Conservation (phyloP, 1,140 invertebrate genomes). For the Eumaeus atala region DNA sequence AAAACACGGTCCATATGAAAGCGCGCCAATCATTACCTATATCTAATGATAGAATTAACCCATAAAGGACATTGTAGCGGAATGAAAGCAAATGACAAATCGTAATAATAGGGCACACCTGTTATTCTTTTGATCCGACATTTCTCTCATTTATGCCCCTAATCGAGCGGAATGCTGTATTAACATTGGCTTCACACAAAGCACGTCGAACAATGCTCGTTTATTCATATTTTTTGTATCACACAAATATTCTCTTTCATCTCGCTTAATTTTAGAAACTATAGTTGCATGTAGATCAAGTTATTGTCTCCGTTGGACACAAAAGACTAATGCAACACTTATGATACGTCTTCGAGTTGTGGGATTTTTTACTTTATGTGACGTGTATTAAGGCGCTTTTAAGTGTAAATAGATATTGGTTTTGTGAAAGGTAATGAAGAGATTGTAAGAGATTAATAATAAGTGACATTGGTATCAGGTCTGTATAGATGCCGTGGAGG, state of each 20-base stretch:
- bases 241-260: conserved; percentile 64
- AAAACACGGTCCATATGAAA: not conserved
- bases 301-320: conserved; percentile 55
- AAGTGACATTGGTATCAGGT: conserved; percentile 58
- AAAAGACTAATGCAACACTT: conserved; percentile 11
- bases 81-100: conserved; percentile 65
- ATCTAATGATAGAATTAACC: conserved; percentile 22
- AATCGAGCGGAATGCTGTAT: conserved; percentile 66
- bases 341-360: not conserved
- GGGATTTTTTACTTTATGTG: conserved; percentile 28
- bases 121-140: conserved; percentile 71
- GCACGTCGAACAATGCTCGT: conserved; percentile 56
- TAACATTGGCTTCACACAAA: conserved; percentile 62
- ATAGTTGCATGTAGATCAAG: conserved; percentile 66
- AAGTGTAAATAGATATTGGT: conserved; percentile 13
- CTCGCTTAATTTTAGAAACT: conserved; percentile 67
- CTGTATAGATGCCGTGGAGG: conserved; percentile 53
- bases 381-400: conserved; percentile 16
- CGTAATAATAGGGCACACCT: conserved; percentile 70
- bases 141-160: conserved; percentile 73
- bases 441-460: conserved; percentile 62
- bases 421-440: conserved; percentile 20
- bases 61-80: conserved; percentile 47
- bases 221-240: conserved; percentile 69
- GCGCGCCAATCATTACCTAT: not conserved